phyloP scores from a whole-genome alignment of 2,113 vertebrate genomes.

The Lamprotornis superbus region DNA sequence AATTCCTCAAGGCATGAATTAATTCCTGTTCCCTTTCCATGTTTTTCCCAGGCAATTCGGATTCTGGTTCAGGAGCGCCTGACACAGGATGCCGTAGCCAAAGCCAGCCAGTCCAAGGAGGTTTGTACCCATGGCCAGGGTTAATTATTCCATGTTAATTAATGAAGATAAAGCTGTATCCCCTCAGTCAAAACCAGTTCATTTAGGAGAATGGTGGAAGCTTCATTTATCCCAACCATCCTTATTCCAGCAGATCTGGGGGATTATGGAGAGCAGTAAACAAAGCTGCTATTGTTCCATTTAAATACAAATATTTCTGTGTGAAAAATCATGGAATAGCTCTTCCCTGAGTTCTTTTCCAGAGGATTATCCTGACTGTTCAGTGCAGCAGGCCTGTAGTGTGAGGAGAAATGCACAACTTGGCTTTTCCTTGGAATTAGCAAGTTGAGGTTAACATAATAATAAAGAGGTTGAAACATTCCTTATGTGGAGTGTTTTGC shows the following conservation, averaged over 20 bases:
- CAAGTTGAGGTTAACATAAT: background rate
- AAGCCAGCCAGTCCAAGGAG: constrained; percentile 89
- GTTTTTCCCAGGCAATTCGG: constrained; percentile 84
- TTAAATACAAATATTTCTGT: rapidly evolving
- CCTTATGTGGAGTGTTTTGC: background rate
- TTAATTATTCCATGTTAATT: rapidly evolving
- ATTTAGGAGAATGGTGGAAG: background rate
- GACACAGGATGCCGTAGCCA: constrained; percentile 89
- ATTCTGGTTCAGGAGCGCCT: constrained; percentile 95
- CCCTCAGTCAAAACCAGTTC: background rate
- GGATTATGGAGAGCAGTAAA: background rate
- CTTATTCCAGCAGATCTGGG: background rate
- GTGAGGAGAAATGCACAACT: background rate
- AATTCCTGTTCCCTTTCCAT: background rate
- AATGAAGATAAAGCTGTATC: background rate
- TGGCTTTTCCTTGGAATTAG: background rate
- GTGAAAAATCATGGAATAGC: background rate
- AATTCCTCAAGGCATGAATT: background rate
- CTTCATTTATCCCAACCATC: background rate
- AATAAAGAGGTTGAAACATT: background rate
- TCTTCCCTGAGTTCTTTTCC: background rate
- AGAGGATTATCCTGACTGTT: background rate
- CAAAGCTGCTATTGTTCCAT: background rate
- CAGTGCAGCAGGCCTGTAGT: background rate
- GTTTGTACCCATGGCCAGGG: constrained; percentile 55